phyloP scores from a whole-genome alignment of 1,140 invertebrate species.

The Drosophila bocqueti region DNA sequence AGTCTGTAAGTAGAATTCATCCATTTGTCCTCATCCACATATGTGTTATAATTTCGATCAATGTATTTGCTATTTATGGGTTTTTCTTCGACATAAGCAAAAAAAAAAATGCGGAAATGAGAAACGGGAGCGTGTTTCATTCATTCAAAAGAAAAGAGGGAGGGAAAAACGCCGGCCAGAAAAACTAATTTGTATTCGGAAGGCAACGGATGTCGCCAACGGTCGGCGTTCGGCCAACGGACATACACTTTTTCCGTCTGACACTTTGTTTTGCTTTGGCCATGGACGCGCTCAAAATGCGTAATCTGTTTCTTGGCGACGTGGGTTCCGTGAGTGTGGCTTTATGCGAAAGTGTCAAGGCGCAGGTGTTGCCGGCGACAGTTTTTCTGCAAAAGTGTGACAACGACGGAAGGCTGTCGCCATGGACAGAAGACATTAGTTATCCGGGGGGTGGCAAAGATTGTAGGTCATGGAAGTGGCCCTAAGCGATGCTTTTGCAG shows the following conservation, averaged over 20 bases:
- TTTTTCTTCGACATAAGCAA: constrained; percentile 24
- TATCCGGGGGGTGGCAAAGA: constrained; percentile 19
- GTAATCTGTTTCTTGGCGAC: constrained; percentile 67
- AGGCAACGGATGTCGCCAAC: constrained; percentile 57
- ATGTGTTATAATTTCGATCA: constrained; percentile 49
- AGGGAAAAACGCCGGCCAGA: constrained; percentile 30
- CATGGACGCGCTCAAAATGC: constrained; percentile 70
- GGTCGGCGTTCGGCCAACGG: constrained; percentile 36
- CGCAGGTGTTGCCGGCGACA: constrained; percentile 71
- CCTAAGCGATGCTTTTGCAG: neutral
- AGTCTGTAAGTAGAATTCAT: neutral
- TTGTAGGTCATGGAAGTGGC: constrained; percentile 24
- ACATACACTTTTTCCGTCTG: constrained; percentile 41
- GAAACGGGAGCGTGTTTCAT: constrained; percentile 13
- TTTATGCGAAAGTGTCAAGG: constrained; percentile 77
- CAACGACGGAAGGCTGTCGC: constrained; percentile 36
- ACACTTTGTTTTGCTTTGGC: constrained; percentile 38
- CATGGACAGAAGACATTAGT: constrained; percentile 35
- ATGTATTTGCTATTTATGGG: constrained; percentile 77
- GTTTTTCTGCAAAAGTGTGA: constrained; percentile 47
- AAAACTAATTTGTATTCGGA: constrained; percentile 82
- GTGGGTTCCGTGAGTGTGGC: constrained; percentile 43
- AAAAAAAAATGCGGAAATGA: constrained; percentile 32
- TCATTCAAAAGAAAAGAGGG: constrained; percentile 1
- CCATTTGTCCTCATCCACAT: constrained; percentile 41